A percentile compares a stretch with the other conserved stretches of the same genome.
Conservation (phyloP, 2,797 vertebrate species). For the Enteromius viviparus region DNA sequence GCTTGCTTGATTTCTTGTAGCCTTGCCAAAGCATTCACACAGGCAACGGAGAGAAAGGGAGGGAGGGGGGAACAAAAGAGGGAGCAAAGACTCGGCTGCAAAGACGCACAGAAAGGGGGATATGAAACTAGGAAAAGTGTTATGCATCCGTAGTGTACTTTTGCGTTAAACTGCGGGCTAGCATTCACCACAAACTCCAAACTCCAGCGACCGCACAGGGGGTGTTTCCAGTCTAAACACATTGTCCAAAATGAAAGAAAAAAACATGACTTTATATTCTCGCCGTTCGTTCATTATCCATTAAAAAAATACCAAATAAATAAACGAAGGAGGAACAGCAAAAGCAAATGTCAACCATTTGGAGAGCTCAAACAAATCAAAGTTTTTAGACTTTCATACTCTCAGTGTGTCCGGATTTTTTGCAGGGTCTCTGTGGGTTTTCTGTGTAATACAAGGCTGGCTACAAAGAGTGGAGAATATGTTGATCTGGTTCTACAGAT, state of each 20-base stretch:
- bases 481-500: constrained; percentile 73
- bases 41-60: constrained; percentile 62
- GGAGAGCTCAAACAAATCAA: constrained; percentile 16
- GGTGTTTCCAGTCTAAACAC: constrained; percentile 31
- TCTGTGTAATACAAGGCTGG: constrained; percentile 56
- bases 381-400: constrained; percentile 20
- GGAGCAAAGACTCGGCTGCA: constrained; percentile 59
- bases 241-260: constrained; percentile 37
- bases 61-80: constrained; percentile 59
- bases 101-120: constrained; percentile 56
- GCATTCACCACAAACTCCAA: constrained; percentile 59
- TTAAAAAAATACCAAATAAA: background rate
- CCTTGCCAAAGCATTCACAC: constrained; percentile 74
- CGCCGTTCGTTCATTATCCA: constrained; percentile 23
- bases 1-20: constrained; percentile 70
- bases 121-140: constrained; percentile 58
- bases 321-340: constrained; percentile 2
- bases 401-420: constrained; percentile 47
- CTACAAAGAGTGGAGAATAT: constrained; percentile 71
- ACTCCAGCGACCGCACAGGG: constrained; percentile 28
- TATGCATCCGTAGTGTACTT: constrained; percentile 56
- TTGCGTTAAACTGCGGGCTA: constrained; percentile 38
- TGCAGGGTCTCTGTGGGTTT: constrained; percentile 58
- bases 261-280: constrained; percentile 19
- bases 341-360: constrained; percentile 29